phyloP scores from a whole-genome alignment of 2,797 vertebrate species.

The Furcifer pardalis region DNA sequence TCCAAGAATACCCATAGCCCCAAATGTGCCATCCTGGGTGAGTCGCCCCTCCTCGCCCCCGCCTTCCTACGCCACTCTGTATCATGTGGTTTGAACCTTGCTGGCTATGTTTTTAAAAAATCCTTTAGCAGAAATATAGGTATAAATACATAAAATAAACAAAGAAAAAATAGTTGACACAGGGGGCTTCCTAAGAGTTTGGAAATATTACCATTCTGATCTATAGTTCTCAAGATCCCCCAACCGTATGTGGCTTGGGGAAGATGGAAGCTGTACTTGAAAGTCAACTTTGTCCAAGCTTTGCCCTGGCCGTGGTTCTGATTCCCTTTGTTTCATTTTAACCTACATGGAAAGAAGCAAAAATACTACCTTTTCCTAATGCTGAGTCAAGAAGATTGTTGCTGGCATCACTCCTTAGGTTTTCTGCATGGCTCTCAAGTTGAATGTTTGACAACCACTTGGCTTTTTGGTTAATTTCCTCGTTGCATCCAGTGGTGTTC shows the following conservation, averaged over 20 bases:
- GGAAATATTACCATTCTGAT: too few species aligned
- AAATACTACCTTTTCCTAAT: constrained; percentile 49
- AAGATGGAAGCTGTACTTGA: too few species aligned
- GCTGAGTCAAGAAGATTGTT: not conserved
- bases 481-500: constrained; percentile 23
- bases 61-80: too few species aligned
- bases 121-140: not conserved
- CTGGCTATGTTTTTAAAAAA: not conserved
- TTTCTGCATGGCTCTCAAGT: not conserved
- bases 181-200: too few species aligned
- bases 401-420: constrained; percentile 11
- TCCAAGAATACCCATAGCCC: too few species aligned
- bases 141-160: too few species aligned
- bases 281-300: too few species aligned
- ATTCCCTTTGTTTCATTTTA: not conserved
- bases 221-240: too few species aligned
- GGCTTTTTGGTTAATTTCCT: constrained; percentile 45
- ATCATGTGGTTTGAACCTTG: not conserved
- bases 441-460: constrained; percentile 33
- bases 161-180: too few species aligned
- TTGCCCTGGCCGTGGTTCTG: not conserved
- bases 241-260: too few species aligned
- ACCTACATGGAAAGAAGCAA: not conserved
- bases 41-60: too few species aligned
- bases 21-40: too few species aligned